Percentiles rank a stretch among this genome's conserved stretches.
These are phyloP conservation scores for Dendrolimus pini DNA, from an alignment of 2,888 invertebrate genomes.

Conservation along the genomic window DNA sequence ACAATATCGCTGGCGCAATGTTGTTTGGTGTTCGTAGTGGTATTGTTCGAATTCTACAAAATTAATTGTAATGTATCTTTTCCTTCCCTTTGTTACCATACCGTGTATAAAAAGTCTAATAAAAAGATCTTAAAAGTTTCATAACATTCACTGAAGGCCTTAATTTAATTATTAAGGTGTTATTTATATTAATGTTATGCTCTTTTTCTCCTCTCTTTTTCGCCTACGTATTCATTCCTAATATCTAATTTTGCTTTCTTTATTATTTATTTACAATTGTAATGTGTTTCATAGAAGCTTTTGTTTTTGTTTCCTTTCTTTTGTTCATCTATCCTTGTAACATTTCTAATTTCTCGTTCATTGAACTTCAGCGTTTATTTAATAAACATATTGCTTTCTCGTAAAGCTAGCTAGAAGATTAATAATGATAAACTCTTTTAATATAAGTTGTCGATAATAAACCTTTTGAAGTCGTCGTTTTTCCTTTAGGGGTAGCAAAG, in stretches of 20 bases:
- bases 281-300: neutral
- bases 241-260: neutral
- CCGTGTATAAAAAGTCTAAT: too few relatives aligned
- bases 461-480: neutral
- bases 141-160: slow-evolving; percentile 27
- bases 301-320: neutral
- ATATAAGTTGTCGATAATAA: too few relatives aligned
- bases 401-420: neutral
- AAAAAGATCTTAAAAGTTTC: slow-evolving; percentile 10
- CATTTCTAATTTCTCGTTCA: neutral
- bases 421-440: neutral
- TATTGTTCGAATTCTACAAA: too few relatives aligned
- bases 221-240: neutral
- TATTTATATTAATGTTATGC: neutral
- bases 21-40: too few relatives aligned
- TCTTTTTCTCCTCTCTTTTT: neutral
- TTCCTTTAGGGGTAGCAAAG: neutral
- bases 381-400: neutral
- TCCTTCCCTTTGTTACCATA: too few relatives aligned
- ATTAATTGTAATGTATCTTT: too few relatives aligned
- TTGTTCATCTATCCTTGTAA: neutral
- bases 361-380: neutral
- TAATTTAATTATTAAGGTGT: slow-evolving; percentile 30
- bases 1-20: neutral
- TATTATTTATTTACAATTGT: neutral